These are phyloP conservation scores for Nomada ferruginata DNA, from an alignment of 2,888 invertebrate species.

Conservation along the genomic window DNA sequence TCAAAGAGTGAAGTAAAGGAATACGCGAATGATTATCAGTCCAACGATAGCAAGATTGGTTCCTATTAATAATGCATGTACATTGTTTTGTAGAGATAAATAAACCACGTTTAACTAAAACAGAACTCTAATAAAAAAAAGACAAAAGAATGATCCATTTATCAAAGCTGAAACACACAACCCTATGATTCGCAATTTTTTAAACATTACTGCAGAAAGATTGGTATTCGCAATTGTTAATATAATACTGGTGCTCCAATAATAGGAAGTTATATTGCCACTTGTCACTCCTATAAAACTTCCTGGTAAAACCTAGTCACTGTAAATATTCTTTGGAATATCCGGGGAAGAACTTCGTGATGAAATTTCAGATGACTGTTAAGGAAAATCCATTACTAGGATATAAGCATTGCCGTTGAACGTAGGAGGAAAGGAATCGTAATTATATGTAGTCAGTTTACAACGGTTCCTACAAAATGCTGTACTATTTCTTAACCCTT, in stretches of 20 bases:
- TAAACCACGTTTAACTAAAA: no score
- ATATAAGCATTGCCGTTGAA: slow-evolving; percentile 1
- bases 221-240: neutral
- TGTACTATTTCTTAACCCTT: no score
- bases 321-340: neutral
- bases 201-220: neutral
- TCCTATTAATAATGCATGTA: neutral
- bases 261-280: neutral
- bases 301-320: neutral
- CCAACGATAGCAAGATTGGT: neutral
- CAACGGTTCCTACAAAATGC: no score
- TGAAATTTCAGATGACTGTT: slow-evolving; percentile 3
- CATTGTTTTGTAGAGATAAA: neutral
- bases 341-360: neutral
- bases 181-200: neutral
- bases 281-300: neutral
- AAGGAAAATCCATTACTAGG: slow-evolving; percentile 14
- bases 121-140: neutral
- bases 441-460: neutral
- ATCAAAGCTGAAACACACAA: neutral
- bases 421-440: neutral
- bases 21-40: neutral
- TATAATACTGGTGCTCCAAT: neutral
- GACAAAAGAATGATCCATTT: no score
- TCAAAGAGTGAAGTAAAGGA: slow-evolving; percentile 69